Evolutionary conservation across 2,888 invertebrate genomes (phyloP).

Genomic region (Drosophila mercatorum): DNA sequence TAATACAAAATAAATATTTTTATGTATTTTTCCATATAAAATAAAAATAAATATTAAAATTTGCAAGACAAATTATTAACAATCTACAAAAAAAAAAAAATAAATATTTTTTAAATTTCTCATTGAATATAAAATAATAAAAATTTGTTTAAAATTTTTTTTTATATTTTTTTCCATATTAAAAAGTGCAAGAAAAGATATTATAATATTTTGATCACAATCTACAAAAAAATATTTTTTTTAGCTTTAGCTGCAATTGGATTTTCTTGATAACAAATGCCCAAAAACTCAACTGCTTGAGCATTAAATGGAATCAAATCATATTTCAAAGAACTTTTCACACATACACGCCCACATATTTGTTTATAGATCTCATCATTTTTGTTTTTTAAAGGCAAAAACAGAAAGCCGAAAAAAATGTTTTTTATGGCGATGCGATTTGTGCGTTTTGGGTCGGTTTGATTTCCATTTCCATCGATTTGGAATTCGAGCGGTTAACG

Average conservation of each 20-base stretch:
- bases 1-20: no score
- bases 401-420: conserved; percentile 13
- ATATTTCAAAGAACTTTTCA: conserved; percentile 17
- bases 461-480: conserved; percentile 59
- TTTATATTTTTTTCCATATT: no score
- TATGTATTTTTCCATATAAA: no score
- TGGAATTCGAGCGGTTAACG: conserved; percentile 59
- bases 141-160: no score
- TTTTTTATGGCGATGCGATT: conserved; percentile 35
- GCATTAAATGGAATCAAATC: conserved; percentile 4
- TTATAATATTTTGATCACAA: no score
- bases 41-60: no score
- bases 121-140: no score
- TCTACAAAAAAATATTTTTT: not conserved
- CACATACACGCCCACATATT: not conserved
- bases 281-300: not conserved
- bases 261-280: not conserved
- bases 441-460: conserved; percentile 39
- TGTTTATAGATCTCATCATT: conserved; percentile 29
- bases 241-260: no score
- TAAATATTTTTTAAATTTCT: no score
- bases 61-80: no score
- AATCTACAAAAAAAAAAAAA: no score
- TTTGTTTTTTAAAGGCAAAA: conserved; percentile 19
- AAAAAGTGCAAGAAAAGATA: no score